A percentile compares a stretch with the other conserved stretches of the same genome.
These are phyloP conservation scores for Bothrops jararaca DNA, from an alignment of 2,113 vertebrate genomes.

Conservation along the genomic window DNA sequence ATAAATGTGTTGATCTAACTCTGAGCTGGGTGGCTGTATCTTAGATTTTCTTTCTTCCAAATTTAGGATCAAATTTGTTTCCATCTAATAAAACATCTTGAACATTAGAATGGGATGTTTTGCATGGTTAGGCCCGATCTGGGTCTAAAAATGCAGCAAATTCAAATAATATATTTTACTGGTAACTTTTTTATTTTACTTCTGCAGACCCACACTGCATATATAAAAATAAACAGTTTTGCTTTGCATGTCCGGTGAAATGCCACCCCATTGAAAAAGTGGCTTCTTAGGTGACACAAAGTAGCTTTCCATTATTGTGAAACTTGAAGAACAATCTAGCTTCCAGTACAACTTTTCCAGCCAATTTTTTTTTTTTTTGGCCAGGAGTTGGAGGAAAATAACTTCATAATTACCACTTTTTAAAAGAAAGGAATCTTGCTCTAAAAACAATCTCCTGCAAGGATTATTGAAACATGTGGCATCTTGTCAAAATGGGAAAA, in stretches of 20 bases:
- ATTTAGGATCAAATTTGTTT: not conserved
- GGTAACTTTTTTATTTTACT: not conserved
- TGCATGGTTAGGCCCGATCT: not conserved
- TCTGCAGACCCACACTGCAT: too few relatives aligned
- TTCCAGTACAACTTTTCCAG: not conserved
- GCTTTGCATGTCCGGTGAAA: not conserved
- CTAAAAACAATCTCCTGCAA: conserved; percentile 76
- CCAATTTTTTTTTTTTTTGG: conserved; percentile 16
- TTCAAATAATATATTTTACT: not conserved
- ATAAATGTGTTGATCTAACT: not conserved
- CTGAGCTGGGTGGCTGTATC: not conserved
- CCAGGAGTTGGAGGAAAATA: conserved; percentile 28
- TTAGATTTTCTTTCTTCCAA: not conserved
- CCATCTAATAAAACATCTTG: not conserved
- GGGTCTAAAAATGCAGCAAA: not conserved
- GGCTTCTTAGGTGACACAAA: not conserved
- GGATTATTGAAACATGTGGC: conserved; percentile 77
- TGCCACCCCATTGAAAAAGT: not conserved
- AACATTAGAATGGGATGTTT: not conserved
- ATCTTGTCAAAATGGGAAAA: conserved; percentile 76
- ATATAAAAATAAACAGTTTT: not conserved
- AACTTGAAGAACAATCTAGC: not conserved
- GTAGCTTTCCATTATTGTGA: not conserved
- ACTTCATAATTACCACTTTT: conserved; percentile 71
- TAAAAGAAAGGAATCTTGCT: conserved; percentile 81